Evolutionary conservation across 2,797 vertebrate genomes (phyloP).

Genomic region (Sus cebifrons): DNA sequence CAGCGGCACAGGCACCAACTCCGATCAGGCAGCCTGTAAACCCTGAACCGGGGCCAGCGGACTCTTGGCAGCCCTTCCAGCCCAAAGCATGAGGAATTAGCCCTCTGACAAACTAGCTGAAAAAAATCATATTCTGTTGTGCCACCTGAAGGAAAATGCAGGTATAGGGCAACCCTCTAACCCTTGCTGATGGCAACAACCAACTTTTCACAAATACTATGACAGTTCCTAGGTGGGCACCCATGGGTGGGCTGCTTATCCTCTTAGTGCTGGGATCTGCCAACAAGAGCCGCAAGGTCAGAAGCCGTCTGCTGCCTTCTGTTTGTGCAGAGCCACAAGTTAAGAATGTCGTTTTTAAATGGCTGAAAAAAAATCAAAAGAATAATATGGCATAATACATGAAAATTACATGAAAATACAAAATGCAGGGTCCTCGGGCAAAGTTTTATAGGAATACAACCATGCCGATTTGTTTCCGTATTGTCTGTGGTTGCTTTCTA

Average conservation of each 20-base stretch:
- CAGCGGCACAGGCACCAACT: conserved; percentile 10
- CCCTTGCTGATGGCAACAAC: neutral
- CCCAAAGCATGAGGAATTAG: conserved; percentile 28
- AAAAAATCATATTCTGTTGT: conserved; percentile 38
- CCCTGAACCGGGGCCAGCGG: conserved; percentile 24
- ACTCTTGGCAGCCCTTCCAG: conserved; percentile 47
- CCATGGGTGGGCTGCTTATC: neutral
- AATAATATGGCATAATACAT: neutral
- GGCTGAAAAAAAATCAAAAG: neutral
- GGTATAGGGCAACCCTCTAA: neutral
- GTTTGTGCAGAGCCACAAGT: neutral
- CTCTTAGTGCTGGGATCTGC: neutral
- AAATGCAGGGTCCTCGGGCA: neutral
- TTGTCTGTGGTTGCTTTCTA: neutral
- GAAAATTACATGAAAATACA: conserved; percentile 18
- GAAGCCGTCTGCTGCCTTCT: neutral
- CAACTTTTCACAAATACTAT: neutral
- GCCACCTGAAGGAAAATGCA: conserved; percentile 1
- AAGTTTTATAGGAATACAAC: neutral
- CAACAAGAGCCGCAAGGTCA: neutral
- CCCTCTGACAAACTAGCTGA: neutral
- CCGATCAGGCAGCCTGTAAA: neutral
- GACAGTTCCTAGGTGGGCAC: neutral
- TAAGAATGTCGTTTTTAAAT: conserved; percentile 8
- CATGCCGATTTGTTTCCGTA: neutral